Evolutionary conservation across 2,113 vertebrate genomes (phyloP).

Genomic region (Scomber colias): DNA sequence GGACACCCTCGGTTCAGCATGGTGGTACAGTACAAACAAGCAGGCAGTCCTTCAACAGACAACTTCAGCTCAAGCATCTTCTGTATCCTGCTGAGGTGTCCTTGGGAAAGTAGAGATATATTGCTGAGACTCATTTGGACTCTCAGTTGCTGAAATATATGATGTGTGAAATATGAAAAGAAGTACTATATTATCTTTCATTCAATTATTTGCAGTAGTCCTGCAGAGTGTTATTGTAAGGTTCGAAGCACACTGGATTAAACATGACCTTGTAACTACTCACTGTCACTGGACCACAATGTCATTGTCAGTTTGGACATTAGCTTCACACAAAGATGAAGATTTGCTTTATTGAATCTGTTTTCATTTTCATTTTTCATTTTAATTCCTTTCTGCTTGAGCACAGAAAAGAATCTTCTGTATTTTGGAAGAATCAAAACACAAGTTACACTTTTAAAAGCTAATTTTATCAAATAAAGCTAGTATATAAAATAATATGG

Average conservation of each 20-base stretch:
- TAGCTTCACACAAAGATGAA: no score
- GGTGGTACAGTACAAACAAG: background rate
- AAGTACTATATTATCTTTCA: background rate
- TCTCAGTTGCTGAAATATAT: no score
- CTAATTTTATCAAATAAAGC: no score
- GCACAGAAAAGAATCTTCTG: constrained; percentile 4
- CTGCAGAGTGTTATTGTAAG: background rate
- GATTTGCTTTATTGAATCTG: no score
- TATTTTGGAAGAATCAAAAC: background rate
- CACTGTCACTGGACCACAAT: background rate
- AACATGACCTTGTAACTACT: background rate
- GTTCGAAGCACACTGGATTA: background rate
- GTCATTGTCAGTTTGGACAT: no score
- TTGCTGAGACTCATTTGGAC: background rate
- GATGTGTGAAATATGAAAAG: background rate
- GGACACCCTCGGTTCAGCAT: background rate
- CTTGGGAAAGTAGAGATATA: constrained; percentile 6
- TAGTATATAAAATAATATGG: no score
- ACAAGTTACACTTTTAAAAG: background rate
- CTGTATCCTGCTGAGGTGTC: constrained; percentile 2
- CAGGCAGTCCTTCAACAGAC: background rate
- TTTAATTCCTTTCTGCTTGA: constrained; percentile 2
- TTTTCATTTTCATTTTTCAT: no score
- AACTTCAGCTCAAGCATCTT: constrained; percentile 1
- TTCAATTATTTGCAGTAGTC: background rate